Evolutionary conservation across 2,797 vertebrate genomes (phyloP), one percentile per base, ranked within the genome.

Genomic region (Todus mexicanus): DNA sequence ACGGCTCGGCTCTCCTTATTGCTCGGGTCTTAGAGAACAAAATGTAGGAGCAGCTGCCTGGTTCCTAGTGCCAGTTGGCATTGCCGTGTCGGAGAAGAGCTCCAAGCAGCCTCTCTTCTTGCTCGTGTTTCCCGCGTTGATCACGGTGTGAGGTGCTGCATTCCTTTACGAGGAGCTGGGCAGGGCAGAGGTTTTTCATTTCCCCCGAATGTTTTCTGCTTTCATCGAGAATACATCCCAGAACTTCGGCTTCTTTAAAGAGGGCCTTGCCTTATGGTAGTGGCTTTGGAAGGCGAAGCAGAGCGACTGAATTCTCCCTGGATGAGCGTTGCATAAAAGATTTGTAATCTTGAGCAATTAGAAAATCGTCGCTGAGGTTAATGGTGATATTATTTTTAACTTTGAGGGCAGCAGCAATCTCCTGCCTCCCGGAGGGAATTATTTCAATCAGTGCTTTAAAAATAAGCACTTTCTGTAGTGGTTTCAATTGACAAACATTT

Each of bases 351-450:
- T 69, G 68, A 64, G 93, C 91, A 96, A 94, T 96, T 92, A 95
- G 91, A 84, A 91, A 82, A 92, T 78, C 76, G 71, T 77, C 79
- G 84, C 88, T 47, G 81, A 95, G 88, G 89, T 93, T 96, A 92
- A 94, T 94, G 77, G 64, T 27, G 71, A 33, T 84, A 83, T 92
- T 96, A 95, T 95, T 96, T 96, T 96, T 94, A 96, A 94, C 91
- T 93, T 79, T 5, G 86, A 91, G 94, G 88, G 86, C 81, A 94
- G 74, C 35, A 94, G 81, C 84, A 96, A 90, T 95, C 77, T 96
- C 78, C 86, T 95, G 90, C 88, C 81, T 84, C 65, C 5, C 0
- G 93, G 81, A 74, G 33, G 11, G 84, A 91, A 77, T 92, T 50
- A 85, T 90, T 92, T 87, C 78, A 93, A 89, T 96, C 92, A 85